Evolutionary conservation across 2,797 vertebrate species (phyloP), one percentile per base, ranked within the genome.

Genomic region (Phyllotis vaccarum): DNA sequence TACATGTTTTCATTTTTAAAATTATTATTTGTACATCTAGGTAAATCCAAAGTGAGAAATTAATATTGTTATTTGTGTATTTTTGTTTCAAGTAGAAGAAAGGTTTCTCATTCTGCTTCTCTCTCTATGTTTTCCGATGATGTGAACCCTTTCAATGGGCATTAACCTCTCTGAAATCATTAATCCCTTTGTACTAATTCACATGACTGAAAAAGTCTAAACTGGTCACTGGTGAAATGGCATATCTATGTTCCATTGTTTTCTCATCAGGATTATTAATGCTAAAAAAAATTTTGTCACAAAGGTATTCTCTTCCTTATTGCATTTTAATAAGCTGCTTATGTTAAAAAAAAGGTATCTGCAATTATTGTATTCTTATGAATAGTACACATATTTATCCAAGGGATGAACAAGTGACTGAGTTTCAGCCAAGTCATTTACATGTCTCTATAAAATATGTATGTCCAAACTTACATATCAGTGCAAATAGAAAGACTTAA

Each of bases 381-480:
- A 52, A 60, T 70, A 89, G 49, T 56, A 43, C 49, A 68, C 85
- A 68, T 0, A 49, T 93, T 68, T 40, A 82, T 93, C 60, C 64
- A 78, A 86, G 16, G 86, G 66, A 96, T 90, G 96, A 95, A 89
- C 80, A 97, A 96, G 93, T 97, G 94, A 96, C 91, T 78, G 37
- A 56, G 83, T 89, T 95, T 87, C 70, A 93, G 60, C 80, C 72
- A 79, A 94, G 58, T 82, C 87, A 96, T 95, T 95, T 97, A 68
- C 89, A 93, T 76, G 94, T 56, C 78, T 96, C 70, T 91, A 93
- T 97, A 96, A 97, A 97, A 97, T 97, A 97, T 96, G 91, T 91
- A 95, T 95, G 91, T 79, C 58, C 13, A 80, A n/a, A 97, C 97
- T 98, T 97, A 82, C 97, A 97, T 95, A 97, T 96, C 96, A 97